phyloP scores from a whole-genome alignment of 30 jellyfish, hydroid and myxozoan species.

The Cassiopea xamachana region DNA sequence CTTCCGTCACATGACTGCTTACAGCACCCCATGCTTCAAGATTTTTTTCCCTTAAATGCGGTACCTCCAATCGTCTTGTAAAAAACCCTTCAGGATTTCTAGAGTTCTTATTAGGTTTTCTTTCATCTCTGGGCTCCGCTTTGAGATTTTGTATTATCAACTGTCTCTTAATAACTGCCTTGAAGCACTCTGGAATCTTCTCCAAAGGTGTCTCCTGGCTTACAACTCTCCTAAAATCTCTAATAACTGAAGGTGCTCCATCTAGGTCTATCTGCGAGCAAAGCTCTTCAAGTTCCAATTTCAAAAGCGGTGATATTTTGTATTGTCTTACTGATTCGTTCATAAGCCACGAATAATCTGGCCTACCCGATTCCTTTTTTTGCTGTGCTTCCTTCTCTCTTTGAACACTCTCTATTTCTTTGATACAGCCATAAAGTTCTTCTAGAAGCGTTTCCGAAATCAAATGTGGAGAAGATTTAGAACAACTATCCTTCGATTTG shows the following conservation, averaged over 20 bases:
- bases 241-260: constrained; percentile 45
- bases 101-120: not conserved
- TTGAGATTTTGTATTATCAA: constrained; percentile 27
- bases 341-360: constrained; percentile 72
- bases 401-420: constrained; percentile 38
- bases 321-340: constrained; percentile 53
- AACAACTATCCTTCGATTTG: constrained; percentile 11
- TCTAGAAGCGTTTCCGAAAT: constrained; percentile 65
- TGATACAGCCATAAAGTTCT: constrained; percentile 56
- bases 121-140: constrained; percentile 8
- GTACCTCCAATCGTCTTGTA: constrained; percentile 23
- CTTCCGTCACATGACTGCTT: not conserved
- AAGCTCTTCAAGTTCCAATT: constrained; percentile 57
- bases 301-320: constrained; percentile 40
- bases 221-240: constrained; percentile 47
- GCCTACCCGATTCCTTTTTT: constrained; percentile 66
- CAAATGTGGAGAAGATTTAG: constrained; percentile 20
- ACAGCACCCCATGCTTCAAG: constrained; percentile 36
- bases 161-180: constrained; percentile 56
- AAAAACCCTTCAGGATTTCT: constrained; percentile 1
- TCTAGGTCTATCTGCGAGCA: constrained; percentile 57
- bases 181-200: constrained; percentile 50
- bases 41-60: constrained; percentile 37
- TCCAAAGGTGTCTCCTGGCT: constrained; percentile 48
- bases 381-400: constrained; percentile 47